phyloP scores from a whole-genome alignment of 1,140 invertebrate genomes.

The Branchinecta lindahli region DNA sequence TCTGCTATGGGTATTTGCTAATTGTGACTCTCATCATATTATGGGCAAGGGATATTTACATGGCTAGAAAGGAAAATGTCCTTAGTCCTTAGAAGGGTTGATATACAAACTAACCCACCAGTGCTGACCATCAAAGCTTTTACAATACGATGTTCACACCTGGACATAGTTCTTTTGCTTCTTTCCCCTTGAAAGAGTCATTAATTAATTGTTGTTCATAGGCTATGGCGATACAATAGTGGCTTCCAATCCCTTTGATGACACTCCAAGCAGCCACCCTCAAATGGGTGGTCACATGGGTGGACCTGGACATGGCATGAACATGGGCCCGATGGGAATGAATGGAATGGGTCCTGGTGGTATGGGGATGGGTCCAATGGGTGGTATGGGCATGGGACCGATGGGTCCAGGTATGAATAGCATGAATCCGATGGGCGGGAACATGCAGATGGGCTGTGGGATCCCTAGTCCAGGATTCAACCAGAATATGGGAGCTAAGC shows the following conservation, averaged over 20 bases:
- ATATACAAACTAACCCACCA: too few relatives aligned
- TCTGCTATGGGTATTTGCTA: too few relatives aligned
- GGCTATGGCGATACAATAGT: constrained; percentile 82
- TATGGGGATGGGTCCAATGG: constrained; percentile 24
- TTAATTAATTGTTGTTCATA: constrained; percentile 19
- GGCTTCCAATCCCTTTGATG: constrained; percentile 89
- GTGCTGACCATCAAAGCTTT: too few relatives aligned
- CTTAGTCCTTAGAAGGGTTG: too few relatives aligned
- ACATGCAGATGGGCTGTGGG: constrained; percentile 25
- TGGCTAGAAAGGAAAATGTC: too few relatives aligned
- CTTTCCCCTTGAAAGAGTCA: too few relatives aligned
- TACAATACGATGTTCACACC: too few relatives aligned
- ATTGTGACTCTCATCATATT: too few relatives aligned
- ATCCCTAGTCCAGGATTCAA: constrained; percentile 30
- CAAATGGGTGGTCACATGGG: constrained; percentile 31
- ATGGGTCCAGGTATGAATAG: constrained; percentile 29
- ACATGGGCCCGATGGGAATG: constrained; percentile 26
- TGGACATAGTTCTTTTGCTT: too few relatives aligned
- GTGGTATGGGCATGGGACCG: constrained; percentile 21
- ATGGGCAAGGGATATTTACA: too few relatives aligned
- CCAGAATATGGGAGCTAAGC: constrained; percentile 37
- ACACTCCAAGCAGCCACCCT: constrained; percentile 48
- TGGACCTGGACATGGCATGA: constrained; percentile 37
- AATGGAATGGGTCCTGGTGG: constrained; percentile 24
- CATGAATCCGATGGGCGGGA: constrained; percentile 26